Percentiles rank a stretch among this genome's conserved stretches.
Evolutionary conservation across 2,797 vertebrate species (phyloP).

Genomic region (Nyctalus aviator): DNA sequence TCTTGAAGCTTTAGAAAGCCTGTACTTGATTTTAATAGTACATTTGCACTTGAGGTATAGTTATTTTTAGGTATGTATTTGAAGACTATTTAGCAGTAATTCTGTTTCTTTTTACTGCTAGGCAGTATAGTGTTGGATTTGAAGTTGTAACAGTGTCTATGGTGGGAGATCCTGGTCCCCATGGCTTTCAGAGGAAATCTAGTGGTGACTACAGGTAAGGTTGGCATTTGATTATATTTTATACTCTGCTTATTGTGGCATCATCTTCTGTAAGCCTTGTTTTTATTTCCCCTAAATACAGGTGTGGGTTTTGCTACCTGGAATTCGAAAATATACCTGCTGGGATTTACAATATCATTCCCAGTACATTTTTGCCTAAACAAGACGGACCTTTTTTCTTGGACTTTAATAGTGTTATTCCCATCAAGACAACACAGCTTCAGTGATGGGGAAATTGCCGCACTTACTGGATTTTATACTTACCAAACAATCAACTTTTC

Average conservation of each 20-base stretch:
- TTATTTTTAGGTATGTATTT: neutral
- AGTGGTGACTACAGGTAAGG: constrained; percentile 98
- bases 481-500: neutral
- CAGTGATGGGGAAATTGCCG: constrained; percentile 89
- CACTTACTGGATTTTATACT: neutral
- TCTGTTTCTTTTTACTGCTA: constrained; percentile 76
- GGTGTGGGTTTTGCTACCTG: constrained; percentile 98
- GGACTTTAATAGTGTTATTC: constrained; percentile 92
- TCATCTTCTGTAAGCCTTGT: constrained; percentile 6
- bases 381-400: constrained; percentile 99
- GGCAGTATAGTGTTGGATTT: constrained; percentile 98
- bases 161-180: constrained; percentile 91
- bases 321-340: constrained; percentile 92
- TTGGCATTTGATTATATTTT: neutral
- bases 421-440: constrained; percentile 94
- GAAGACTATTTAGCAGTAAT: neutral
- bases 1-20: neutral
- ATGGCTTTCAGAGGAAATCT: constrained; percentile 92
- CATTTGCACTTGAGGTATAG: neutral
- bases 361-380: constrained; percentile 97
- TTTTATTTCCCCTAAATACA: constrained; percentile 79
- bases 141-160: constrained; percentile 93
- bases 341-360: constrained; percentile 96
- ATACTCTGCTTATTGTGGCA: neutral
- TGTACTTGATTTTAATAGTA: neutral